Base-by-base conservation (phyloP, 1,140 invertebrate genomes). In the Aradophagus sp. region DNA sequence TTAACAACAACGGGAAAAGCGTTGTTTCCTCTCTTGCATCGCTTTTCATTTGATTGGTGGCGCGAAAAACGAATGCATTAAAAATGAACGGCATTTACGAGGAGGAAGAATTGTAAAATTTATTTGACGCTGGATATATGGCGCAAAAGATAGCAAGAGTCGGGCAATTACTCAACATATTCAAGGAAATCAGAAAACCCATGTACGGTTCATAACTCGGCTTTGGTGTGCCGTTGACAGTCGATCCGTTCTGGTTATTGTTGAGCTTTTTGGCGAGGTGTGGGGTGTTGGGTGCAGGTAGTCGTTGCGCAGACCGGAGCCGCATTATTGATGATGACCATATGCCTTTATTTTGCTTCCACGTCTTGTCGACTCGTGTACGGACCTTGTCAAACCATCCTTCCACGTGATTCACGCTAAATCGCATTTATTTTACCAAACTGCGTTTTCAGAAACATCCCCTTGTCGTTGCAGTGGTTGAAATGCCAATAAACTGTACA, bases 201-300 rank as follows among this genome's bases (percentile, higher is more conserved):
- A 16, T 55, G 45, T 59, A 50, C 23, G 41, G 53, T 68, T 34
- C 44, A 68, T 68, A 68, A 68, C 63, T 53, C 47, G 63, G 19
- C 31, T 55, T 53, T 48, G 48, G 65, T 61, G 29, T 68, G 65
- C 48, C 14, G 65, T 68, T 69, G 65, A 61, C 65, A 69, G 65
- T 69, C 65, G 50, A 69, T 69, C 65, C 41, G 65, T 69, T 69
- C 55, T 69, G 56, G 65, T 69, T 69, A 69, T 61, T 69, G 56
- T 69, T 55, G 42, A 61, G 65, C 65, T 56, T 35, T 61, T 55
- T 29, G 11, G 19, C n/a, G 14, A 16, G 13, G 48, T 55, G 13
- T 29, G 65, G 31, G 35, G 55, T 48, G 65, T 61, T 61, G 19
- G 42, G 29, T 61, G 39, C 56, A 61, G 48, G 55, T 69, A 61